Conservation (phyloP, 2,797 vertebrate species). For the Enteromius radiatus region DNA sequence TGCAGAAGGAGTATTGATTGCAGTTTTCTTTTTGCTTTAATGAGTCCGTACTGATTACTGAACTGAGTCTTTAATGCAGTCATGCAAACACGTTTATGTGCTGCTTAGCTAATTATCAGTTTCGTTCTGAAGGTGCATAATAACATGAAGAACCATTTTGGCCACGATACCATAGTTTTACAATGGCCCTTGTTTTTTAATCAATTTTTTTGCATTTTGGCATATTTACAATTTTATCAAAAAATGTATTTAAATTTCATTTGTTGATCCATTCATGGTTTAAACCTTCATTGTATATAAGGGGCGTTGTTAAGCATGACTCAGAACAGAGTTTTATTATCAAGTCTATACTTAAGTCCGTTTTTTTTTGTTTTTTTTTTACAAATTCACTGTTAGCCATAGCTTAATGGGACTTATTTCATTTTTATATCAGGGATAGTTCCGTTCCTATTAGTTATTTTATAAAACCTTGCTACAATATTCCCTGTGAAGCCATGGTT, state of each 20-base stretch:
- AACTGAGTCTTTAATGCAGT: slow-evolving; percentile 22
- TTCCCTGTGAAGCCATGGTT: no score
- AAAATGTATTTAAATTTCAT: no score
- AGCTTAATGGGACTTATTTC: no score
- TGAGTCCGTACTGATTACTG: slow-evolving; percentile 58
- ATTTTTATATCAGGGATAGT: no score
- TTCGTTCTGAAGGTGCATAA: not conserved
- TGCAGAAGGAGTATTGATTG: slow-evolving; percentile 51
- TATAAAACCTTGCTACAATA: no score
- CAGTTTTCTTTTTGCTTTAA: slow-evolving; percentile 50
- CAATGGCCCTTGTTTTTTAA: not conserved
- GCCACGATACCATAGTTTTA: not conserved
- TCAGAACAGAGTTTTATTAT: no score
- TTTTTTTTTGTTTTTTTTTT: no score
- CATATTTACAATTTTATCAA: not conserved
- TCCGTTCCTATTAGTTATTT: no score
- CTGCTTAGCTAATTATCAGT: slow-evolving; percentile 14
- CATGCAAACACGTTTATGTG: slow-evolving; percentile 27
- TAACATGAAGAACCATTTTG: not conserved
- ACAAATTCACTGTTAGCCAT: no score
- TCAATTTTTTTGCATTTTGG: not conserved
- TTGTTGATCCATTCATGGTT: not conserved
- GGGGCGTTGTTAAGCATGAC: no score
- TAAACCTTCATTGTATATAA: not conserved
- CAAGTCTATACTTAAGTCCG: no score